These are phyloP conservation scores for Horisme vitalbata DNA, from an alignment of 2,888 invertebrate genomes.

Conservation along the genomic window DNA sequence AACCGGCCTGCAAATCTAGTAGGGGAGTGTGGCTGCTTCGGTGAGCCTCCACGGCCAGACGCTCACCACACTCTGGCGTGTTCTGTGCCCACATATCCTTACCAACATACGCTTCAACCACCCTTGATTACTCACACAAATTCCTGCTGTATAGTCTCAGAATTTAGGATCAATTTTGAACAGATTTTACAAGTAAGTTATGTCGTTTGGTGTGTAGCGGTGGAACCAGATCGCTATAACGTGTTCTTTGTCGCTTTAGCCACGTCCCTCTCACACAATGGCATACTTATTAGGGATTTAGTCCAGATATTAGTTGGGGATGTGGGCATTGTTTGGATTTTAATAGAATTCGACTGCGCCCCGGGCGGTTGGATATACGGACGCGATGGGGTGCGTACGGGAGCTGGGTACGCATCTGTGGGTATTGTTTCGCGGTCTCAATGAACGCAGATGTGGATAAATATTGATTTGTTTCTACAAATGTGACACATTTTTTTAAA, in stretches of 20 bases:
- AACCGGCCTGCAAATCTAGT: conserved; percentile 80
- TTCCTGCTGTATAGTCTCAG: conserved; percentile 14
- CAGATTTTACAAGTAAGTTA: conserved; percentile 10
- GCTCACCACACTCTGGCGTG: conserved; percentile 78
- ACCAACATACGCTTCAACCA: conserved; percentile 41
- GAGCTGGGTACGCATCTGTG: conserved; percentile 53
- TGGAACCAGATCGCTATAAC: conserved; percentile 75
- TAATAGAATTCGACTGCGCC: conserved; percentile 78
- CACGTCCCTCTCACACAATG: conserved; percentile 82
- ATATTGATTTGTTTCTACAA: conserved; percentile 34
- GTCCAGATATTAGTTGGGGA: conserved; percentile 83
- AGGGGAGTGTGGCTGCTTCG: conserved; percentile 81
- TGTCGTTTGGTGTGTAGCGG: conserved; percentile 18
- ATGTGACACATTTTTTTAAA: conserved; percentile 7
- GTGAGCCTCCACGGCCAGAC: conserved; percentile 82
- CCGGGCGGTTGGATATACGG: conserved; percentile 70
- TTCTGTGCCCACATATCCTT: conserved; percentile 54
- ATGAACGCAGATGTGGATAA: conserved; percentile 36
- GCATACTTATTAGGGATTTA: conserved; percentile 84
- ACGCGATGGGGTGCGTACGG: conserved; percentile 39
- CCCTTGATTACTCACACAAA: conserved; percentile 31
- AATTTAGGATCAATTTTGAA: conserved; percentile 31
- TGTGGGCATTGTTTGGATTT: conserved; percentile 80
- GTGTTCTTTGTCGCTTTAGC: conserved; percentile 79
- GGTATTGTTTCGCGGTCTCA: conserved; percentile 47